Percentiles rank a stretch among this genome's conserved stretches.
These are phyloP conservation scores for Athripsodes cinereus DNA, from an alignment of 2,888 invertebrate genomes.

Conservation along the genomic window DNA sequence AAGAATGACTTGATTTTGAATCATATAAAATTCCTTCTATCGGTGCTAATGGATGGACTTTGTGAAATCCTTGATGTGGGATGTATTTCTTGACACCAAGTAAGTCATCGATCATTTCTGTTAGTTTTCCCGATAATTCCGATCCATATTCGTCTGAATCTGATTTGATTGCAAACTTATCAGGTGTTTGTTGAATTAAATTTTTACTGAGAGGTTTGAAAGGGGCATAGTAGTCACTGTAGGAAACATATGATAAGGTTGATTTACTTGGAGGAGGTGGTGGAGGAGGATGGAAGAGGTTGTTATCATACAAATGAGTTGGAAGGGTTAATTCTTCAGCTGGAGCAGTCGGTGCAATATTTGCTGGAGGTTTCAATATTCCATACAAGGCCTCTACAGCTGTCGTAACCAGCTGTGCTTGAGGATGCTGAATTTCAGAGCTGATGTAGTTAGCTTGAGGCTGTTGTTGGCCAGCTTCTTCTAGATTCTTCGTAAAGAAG, in stretches of 20 bases:
- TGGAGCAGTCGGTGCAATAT: not conserved
- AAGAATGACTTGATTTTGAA: slow-evolving; percentile 6
- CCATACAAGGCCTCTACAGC: slow-evolving; percentile 44
- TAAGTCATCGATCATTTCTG: slow-evolving; percentile 23
- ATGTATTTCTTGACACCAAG: not conserved
- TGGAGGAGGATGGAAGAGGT: slow-evolving; percentile 37
- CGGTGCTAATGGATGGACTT: not conserved
- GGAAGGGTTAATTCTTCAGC: no score
- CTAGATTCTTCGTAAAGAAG: slow-evolving; percentile 37
- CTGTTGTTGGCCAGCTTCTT: not conserved
- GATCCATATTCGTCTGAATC: slow-evolving; percentile 14
- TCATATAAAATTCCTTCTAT: not conserved
- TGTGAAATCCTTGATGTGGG: not conserved
- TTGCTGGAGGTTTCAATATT: slow-evolving; percentile 31
- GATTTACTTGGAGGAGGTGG: slow-evolving; percentile 34
- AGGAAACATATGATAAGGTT: slow-evolving; percentile 29
- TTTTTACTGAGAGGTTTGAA: slow-evolving; percentile 20
- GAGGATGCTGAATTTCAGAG: slow-evolving; percentile 6
- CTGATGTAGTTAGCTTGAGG: not conserved
- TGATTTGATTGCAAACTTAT: not conserved
- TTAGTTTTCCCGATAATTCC: slow-evolving; percentile 13
- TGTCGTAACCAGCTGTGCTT: slow-evolving; percentile 36
- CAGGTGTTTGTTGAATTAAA: not conserved
- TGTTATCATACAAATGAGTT: slow-evolving; percentile 21
- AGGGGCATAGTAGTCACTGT: slow-evolving; percentile 30